These are phyloP conservation scores for Philopedon plagiatum DNA, from an alignment of 2,888 invertebrate genomes.

Conservation along the genomic window DNA sequence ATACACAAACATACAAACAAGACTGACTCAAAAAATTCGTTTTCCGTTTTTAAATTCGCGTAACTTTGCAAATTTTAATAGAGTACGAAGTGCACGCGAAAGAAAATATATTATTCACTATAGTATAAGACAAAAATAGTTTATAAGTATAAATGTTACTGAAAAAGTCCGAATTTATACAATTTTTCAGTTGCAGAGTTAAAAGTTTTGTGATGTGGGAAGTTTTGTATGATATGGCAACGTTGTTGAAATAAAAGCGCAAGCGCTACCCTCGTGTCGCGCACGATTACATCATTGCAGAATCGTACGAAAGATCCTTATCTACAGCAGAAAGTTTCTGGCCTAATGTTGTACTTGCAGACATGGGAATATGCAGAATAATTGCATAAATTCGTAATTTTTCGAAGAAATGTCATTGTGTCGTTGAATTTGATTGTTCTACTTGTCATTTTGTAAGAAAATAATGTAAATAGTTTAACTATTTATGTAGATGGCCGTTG, in stretches of 20 bases:
- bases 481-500: conserved; percentile 43
- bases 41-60: conserved; percentile 24
- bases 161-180: conserved; percentile 9
- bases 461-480: conserved; percentile 41
- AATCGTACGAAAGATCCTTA: not conserved
- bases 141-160: conserved; percentile 35
- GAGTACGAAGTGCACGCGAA: conserved; percentile 23
- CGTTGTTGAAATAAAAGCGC: not conserved
- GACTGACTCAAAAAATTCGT: conserved; percentile 40
- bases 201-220: not conserved
- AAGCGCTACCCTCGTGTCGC: not conserved
- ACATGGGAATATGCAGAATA: not conserved
- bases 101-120: conserved; percentile 27
- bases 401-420: conserved; percentile 43
- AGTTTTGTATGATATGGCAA: not conserved
- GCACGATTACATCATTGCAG: not conserved
- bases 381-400: not conserved
- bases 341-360: conserved; percentile 23
- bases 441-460: conserved; percentile 46
- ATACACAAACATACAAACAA: conserved; percentile 18
- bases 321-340: not conserved
- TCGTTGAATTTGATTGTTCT: conserved; percentile 50
- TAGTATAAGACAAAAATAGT: conserved; percentile 25
- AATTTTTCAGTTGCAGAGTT: not conserved
- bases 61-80: conserved; percentile 5